These are phyloP conservation scores for Volucella inflata DNA, from an alignment of 2,888 invertebrate genomes.

Conservation along the genomic window DNA sequence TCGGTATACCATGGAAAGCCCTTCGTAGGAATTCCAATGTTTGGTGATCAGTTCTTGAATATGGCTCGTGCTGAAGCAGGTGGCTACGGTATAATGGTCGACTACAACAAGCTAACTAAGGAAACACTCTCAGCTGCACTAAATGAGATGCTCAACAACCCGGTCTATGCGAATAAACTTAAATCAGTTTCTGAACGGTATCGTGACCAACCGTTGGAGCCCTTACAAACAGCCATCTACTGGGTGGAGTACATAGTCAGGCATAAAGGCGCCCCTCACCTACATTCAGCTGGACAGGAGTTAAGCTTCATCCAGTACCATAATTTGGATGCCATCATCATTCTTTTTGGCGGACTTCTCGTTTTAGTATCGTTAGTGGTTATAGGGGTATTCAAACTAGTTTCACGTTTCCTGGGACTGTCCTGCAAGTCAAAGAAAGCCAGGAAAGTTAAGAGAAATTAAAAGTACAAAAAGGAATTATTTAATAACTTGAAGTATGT, in stretches of 20 bases:
- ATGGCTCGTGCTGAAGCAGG: conserved; percentile 80
- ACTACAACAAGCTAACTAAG: conserved; percentile 80
- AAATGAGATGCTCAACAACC: too few relatives aligned
- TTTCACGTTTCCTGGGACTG: too few relatives aligned
- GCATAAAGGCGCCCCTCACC: conserved; percentile 79
- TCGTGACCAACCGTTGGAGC: conserved; percentile 80
- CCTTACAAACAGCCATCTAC: conserved; percentile 80
- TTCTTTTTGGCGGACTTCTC: too few relatives aligned
- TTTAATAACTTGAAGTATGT: too few relatives aligned
- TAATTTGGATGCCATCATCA: conserved; percentile 78
- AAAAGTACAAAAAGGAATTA: too few relatives aligned
- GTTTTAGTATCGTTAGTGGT: too few relatives aligned
- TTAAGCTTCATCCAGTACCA: conserved; percentile 78
- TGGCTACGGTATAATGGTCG: conserved; percentile 80
- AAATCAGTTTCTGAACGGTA: not conserved
- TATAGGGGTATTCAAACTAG: too few relatives aligned
- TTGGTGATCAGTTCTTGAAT: conserved; percentile 85
- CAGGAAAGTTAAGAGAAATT: too few relatives aligned
- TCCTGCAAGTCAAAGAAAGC: too few relatives aligned
- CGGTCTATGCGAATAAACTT: too few relatives aligned
- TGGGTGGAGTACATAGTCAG: conserved; percentile 81
- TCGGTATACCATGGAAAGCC: conserved; percentile 84
- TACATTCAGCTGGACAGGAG: conserved; percentile 74
- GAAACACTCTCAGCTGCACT: conserved; percentile 56
- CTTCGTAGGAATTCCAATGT: conserved; percentile 84